Evolutionary conservation across 2,888 invertebrate species (phyloP).

Genomic region (Emmelina monodactyla): DNA sequence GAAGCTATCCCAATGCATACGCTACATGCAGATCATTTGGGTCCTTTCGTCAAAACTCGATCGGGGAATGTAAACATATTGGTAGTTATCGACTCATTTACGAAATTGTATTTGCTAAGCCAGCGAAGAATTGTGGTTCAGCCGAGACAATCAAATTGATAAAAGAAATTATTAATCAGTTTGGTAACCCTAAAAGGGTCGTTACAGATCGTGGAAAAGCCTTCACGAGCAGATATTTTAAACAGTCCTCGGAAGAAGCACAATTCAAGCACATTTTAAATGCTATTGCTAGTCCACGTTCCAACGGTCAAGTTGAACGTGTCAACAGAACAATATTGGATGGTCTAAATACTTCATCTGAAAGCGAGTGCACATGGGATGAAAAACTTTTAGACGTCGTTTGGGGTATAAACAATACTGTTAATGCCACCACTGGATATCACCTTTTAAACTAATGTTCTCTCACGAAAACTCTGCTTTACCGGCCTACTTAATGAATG

Average conservation of each 20-base stretch:
- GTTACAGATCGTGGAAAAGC: conserved; percentile 5
- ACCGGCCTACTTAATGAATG: conserved; percentile 3
- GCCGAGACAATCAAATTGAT: conserved; percentile 3
- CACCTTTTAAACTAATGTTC: conserved; percentile 15
- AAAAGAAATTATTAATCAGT: conserved; percentile 5
- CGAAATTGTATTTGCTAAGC: conserved; percentile 9
- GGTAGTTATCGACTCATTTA: conserved; percentile 4
- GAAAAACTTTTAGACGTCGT: conserved; percentile 10
- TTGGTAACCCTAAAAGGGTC: conserved; percentile 7
- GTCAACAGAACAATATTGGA: conserved; percentile 13
- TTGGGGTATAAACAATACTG: conserved; percentile 16
- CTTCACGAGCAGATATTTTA: conserved; percentile 9
- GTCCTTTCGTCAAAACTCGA: conserved; percentile 11
- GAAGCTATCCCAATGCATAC: conserved; percentile 9
- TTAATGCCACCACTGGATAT: conserved; percentile 6
- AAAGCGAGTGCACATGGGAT: conserved; percentile 13
- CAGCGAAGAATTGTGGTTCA: conserved; percentile 6
- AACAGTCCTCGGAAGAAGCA: conserved; percentile 5
- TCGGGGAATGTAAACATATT: conserved; percentile 7
- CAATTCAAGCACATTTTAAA: conserved; percentile 11
- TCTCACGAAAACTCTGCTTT: conserved; percentile 9
- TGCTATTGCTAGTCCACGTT: conserved; percentile 13
- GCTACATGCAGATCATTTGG: conserved; percentile 11
- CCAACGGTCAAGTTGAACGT: conserved; percentile 13
- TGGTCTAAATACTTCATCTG: conserved; percentile 12